A percentile compares a stretch with the other conserved stretches of the same genome.
These are phyloP conservation scores for Willisornis vidua DNA, from an alignment of 2,113 vertebrate species.

Conservation along the genomic window DNA sequence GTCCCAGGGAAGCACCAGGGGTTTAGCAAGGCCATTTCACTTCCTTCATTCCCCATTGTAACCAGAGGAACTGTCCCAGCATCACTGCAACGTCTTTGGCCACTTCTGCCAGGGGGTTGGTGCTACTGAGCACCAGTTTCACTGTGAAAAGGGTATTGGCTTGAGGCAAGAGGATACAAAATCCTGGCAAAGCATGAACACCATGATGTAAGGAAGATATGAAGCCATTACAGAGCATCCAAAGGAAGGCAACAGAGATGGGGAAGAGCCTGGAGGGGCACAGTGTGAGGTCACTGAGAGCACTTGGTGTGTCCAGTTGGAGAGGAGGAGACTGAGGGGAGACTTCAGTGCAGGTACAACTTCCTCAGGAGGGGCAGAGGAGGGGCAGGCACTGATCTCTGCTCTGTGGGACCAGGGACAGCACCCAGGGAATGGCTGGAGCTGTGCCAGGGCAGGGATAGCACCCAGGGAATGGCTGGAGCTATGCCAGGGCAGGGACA, in stretches of 20 bases:
- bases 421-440: background rate
- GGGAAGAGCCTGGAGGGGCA: background rate
- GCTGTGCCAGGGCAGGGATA: background rate
- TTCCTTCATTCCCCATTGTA: background rate
- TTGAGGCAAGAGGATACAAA: background rate
- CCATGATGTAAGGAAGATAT: background rate
- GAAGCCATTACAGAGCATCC: background rate
- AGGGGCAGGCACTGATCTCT: background rate
- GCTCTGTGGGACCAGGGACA: background rate
- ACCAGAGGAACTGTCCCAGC: background rate
- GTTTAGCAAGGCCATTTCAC: background rate
- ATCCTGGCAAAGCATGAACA: background rate
- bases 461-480: too few relatives aligned
- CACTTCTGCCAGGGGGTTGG: background rate
- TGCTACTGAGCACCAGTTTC: background rate
- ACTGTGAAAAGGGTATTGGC: background rate
- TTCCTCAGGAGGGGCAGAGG: background rate
- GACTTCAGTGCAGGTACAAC: background rate
- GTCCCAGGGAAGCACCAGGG: background rate
- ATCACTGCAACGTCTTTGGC: rapidly evolving
- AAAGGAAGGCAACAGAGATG: background rate
- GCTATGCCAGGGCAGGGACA: too few relatives aligned
- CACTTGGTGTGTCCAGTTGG: background rate
- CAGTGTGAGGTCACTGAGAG: background rate
- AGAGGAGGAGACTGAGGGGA: background rate